phyloP scores from a whole-genome alignment of 2,113 vertebrate genomes.

The Coracopsis vasa region DNA sequence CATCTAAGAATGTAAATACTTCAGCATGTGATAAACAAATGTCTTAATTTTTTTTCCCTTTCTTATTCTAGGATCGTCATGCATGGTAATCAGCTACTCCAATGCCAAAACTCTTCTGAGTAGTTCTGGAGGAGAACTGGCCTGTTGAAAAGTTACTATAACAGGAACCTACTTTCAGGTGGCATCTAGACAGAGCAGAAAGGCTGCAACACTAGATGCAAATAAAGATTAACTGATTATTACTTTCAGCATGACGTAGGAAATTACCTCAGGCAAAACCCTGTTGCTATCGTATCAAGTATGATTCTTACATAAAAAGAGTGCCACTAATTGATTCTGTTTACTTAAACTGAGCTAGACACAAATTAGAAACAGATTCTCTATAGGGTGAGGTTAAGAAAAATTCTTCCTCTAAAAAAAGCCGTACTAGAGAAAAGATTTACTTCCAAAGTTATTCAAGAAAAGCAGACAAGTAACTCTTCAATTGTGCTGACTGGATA shows the following conservation, averaged over 20 bases:
- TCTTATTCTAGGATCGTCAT: not conserved
- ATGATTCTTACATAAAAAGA: not conserved
- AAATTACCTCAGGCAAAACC: not conserved
- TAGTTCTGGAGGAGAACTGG: not conserved
- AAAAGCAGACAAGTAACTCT: not conserved
- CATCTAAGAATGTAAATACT: not conserved
- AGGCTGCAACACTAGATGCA: not conserved
- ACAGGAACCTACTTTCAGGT: not conserved
- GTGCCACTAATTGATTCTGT: not conserved
- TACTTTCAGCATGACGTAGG: not conserved
- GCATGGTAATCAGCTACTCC: not conserved
- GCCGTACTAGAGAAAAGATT: not conserved
- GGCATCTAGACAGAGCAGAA: not conserved
- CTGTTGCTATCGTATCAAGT: not conserved
- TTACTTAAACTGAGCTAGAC: not conserved
- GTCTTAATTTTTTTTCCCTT: not conserved
- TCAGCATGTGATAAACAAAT: not conserved
- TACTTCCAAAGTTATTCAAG: not conserved
- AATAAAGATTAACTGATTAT: not conserved
- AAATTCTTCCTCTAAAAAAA: not conserved
- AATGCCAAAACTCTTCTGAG: not conserved
- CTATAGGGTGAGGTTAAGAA: not conserved
- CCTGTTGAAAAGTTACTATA: not conserved
- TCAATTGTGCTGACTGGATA: not conserved
- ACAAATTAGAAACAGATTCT: not conserved